Conservation (phyloP, 2,113 vertebrate genomes). For the Puma concolor region DNA sequence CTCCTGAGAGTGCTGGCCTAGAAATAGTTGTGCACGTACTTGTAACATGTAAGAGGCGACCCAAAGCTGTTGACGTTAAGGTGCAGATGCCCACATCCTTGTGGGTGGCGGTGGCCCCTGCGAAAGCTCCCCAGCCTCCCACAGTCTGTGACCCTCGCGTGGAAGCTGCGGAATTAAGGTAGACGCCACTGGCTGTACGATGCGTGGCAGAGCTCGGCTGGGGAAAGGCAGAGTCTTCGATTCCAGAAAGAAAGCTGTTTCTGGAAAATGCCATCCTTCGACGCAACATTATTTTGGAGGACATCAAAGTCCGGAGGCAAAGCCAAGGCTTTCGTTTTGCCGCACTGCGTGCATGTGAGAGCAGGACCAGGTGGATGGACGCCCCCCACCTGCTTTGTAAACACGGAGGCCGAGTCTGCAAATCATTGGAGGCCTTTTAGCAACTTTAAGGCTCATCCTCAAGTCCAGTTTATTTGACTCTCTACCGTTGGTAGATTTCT, state of each 20-base stretch:
- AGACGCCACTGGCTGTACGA: accelerated
- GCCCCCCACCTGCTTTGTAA: accelerated
- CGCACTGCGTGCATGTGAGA: accelerated
- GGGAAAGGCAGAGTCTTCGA: neutral
- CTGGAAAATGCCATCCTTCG: constrained; percentile 5
- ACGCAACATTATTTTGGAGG: neutral
- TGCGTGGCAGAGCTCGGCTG: accelerated
- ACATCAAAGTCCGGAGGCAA: neutral
- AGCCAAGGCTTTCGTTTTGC: neutral
- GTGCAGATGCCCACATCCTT: accelerated
- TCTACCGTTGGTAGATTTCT: neutral
- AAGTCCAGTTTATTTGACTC: neutral
- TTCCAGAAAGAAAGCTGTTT: neutral
- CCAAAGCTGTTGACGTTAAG: neutral
- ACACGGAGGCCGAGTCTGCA: neutral
- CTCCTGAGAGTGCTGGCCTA: neutral
- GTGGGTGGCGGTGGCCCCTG: neutral
- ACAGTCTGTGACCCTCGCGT: accelerated
- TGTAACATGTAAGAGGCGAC: neutral
- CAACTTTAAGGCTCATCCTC: neutral
- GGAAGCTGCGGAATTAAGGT: neutral
- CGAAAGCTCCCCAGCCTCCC: accelerated
- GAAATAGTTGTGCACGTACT: neutral
- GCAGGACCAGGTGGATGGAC: neutral
- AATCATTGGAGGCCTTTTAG: neutral